Evolutionary conservation across 2,888 invertebrate genomes (phyloP), one percentile per base, ranked within the genome.

Genomic region (Campoletis raptor): DNA sequence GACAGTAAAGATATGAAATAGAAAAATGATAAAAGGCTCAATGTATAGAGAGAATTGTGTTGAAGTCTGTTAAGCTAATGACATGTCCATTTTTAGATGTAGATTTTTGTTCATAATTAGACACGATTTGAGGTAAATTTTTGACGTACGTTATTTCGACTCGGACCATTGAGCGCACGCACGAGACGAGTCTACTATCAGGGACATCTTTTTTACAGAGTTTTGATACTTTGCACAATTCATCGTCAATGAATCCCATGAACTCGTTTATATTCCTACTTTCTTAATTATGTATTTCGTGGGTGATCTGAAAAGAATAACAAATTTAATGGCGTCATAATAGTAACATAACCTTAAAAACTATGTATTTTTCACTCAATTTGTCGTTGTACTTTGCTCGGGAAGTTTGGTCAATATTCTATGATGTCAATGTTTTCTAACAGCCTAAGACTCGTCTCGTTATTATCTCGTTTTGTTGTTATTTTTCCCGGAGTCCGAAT

Each of bases 201-300:
- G 95, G 94, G 69, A 97, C 95, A 85, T 95, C 95, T 94, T 96
- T 95, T 90, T 96, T 96, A 91, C 96, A 96, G 85, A 96, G 94
- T 92, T 95, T 95, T 92, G 95, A 95, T 85, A 97, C 95, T 94
- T 96, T 96, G 90, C 95, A 94, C 74, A 97, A 94, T 94, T 97
- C 97, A 94, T 96, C 96, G 91, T 96, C 95, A 92, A 96, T 95
- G 92, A 96, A 95, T 94, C 96, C 96, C 96, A 96, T 96, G 87
- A 90, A 91, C 90, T 86, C 84, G 67, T 54, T 78, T 84, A 79
- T 48, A 42, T 66, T 61, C 18, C 61, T 52, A 6, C 12, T 12
- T 42, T 61, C 30, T 21, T 9, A 57, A 37, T 64, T 40, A 42
- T 21, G 45, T 12, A 12, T 36, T 18, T 52, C 30, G 45, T 48